phyloP scores from a whole-genome alignment of 2,888 invertebrate genomes.

The Caenorhabditis sulstoni region DNA sequence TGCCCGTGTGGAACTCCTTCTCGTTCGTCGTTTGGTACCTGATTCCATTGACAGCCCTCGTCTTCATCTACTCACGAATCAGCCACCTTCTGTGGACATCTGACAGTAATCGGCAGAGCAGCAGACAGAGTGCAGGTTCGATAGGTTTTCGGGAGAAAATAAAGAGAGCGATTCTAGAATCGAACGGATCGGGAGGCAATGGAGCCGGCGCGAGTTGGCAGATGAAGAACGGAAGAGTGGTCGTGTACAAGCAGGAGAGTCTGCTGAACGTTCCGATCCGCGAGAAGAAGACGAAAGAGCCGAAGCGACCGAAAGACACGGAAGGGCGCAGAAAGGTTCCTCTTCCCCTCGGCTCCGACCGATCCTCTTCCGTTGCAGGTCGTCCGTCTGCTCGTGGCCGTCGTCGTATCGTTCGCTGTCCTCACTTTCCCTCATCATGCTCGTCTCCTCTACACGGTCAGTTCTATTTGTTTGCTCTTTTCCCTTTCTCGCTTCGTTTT shows the following conservation, averaged over 20 bases:
- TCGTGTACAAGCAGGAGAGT: slow-evolving; percentile 66
- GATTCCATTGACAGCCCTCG: slow-evolving; percentile 88
- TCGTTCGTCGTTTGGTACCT: slow-evolving; percentile 90
- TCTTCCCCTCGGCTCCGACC: too few species aligned
- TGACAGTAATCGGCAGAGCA: slow-evolving; percentile 54
- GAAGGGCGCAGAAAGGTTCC: slow-evolving; percentile 64
- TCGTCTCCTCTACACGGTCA: slow-evolving; percentile 81
- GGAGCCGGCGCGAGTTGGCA: slow-evolving; percentile 62
- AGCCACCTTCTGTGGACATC: slow-evolving; percentile 88
- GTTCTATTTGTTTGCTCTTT: slow-evolving; percentile 8
- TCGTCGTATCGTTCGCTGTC: slow-evolving; percentile 90
- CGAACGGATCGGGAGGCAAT: slow-evolving; percentile 58
- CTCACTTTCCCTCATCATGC: slow-evolving; percentile 93
- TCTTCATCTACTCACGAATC: slow-evolving; percentile 88
- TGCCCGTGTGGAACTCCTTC: slow-evolving; percentile 81
- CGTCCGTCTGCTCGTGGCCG: slow-evolving; percentile 91
- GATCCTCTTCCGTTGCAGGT: slow-evolving; percentile 66
- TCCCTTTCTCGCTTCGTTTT: slow-evolving; percentile 1
- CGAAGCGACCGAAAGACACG: slow-evolving; percentile 51
- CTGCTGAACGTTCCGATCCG: slow-evolving; percentile 62
- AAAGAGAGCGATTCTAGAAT: slow-evolving; percentile 47
- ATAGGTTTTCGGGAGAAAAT: not conserved
- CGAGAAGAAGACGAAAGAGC: slow-evolving; percentile 29
- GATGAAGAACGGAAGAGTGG: slow-evolving; percentile 64
- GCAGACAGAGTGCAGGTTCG: slow-evolving; percentile 58